These are phyloP conservation scores for Cheilosia pagana DNA, from an alignment of 2,888 invertebrate species.

Conservation along the genomic window DNA sequence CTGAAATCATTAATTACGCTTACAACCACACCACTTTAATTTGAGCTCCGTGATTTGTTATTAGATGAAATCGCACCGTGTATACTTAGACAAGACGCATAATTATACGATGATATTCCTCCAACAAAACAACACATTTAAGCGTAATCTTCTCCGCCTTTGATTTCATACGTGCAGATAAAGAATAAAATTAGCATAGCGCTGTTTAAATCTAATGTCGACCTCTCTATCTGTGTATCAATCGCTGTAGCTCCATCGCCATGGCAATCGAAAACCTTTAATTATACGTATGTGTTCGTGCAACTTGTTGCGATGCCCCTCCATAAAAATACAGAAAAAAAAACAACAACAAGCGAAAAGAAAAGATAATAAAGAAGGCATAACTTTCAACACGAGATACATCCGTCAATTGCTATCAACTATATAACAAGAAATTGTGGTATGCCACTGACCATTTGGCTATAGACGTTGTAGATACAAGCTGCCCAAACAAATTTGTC, in stretches of 20 bases:
- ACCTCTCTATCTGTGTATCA: conserved; percentile 20
- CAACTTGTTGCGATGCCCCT: conserved; percentile 58
- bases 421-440: conserved; percentile 47
- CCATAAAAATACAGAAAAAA: conserved; percentile 3
- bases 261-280: conserved; percentile 55
- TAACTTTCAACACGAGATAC: conserved; percentile 63
- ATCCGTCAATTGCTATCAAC: conserved; percentile 49
- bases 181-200: conserved; percentile 54
- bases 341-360: conserved; percentile 16
- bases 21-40: conserved; percentile 8
- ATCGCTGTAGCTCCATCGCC: conserved; percentile 52
- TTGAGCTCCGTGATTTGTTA: not conserved
- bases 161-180: conserved; percentile 34
- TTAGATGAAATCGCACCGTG: not conserved
- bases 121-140: not conserved
- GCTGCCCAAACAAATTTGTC: not conserved
- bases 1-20: not conserved
- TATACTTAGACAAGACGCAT: not conserved
- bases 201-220: conserved; percentile 16
- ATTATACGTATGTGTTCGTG: conserved; percentile 65
- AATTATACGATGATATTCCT: conserved; percentile 6
- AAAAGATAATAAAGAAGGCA: conserved; percentile 38
- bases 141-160: not conserved
- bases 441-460: conserved; percentile 54
- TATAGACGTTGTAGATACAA: conserved; percentile 30